Evolutionary conservation across 1,140 invertebrate species (phyloP).

Genomic region (Cydia strobilella): DNA sequence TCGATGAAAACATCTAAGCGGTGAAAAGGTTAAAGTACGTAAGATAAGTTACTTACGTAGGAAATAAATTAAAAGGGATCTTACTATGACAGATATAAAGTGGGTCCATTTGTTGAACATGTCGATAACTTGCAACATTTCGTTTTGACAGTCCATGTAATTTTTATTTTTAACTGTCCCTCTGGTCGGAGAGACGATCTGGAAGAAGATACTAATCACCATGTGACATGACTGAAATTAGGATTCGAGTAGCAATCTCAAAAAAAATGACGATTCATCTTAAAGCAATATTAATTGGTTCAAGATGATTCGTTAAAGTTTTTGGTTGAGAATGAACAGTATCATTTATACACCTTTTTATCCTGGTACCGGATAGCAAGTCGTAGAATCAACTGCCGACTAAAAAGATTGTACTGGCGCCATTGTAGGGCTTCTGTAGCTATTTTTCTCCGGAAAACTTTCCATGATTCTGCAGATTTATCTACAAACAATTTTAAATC

Average conservation of each 20-base stretch:
- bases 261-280: background rate
- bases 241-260: background rate
- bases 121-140: slow-evolving; percentile 67
- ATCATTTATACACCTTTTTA: slow-evolving; percentile 53
- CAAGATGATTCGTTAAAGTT: no score
- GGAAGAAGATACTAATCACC: background rate
- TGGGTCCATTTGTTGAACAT: slow-evolving; percentile 70
- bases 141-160: slow-evolving; percentile 57
- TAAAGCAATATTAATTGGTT: no score
- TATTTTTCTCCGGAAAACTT: slow-evolving; percentile 53
- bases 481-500: background rate
- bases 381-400: slow-evolving; percentile 58
- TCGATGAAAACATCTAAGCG: no score
- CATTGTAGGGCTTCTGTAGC: slow-evolving; percentile 63
- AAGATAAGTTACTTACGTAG: background rate
- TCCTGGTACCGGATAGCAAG: slow-evolving; percentile 60
- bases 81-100: slow-evolving; percentile 63
- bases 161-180: slow-evolving; percentile 49
- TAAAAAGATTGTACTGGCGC: slow-evolving; percentile 69
- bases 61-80: slow-evolving; percentile 34
- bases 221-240: background rate
- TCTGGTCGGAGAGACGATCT: slow-evolving; percentile 62
- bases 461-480: slow-evolving; percentile 51
- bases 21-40: no score
- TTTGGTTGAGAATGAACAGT: background rate